These are phyloP conservation scores for Orcinus orca DNA, from an alignment of 2,113 vertebrate species.

Conservation along the genomic window DNA sequence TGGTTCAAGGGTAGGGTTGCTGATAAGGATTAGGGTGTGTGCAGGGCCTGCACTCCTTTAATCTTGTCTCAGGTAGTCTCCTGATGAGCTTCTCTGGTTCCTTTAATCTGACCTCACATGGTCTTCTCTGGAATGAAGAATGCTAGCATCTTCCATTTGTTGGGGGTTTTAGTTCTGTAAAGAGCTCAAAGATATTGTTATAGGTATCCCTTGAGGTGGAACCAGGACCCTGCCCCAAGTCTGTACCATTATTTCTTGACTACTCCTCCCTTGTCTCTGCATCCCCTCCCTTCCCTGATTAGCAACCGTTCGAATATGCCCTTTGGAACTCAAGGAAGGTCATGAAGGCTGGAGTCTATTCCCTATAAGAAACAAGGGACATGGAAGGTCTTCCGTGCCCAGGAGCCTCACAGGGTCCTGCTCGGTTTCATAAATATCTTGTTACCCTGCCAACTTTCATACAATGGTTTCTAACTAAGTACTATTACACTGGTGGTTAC, in stretches of 20 bases:
- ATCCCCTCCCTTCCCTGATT: neutral
- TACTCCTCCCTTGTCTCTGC: neutral
- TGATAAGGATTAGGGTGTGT: neutral
- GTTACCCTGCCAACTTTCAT: neutral
- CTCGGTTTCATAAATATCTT: neutral
- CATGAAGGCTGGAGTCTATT: neutral
- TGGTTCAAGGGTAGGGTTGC: neutral
- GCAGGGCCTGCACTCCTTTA: neutral
- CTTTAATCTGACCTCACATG: neutral
- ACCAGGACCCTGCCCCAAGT: neutral
- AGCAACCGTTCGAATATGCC: neutral
- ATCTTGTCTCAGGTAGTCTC: neutral
- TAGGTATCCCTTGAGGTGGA: neutral
- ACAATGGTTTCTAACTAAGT: conserved; percentile 7
- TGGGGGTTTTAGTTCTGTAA: neutral
- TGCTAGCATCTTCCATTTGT: neutral
- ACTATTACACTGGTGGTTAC: neutral
- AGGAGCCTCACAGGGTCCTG: neutral
- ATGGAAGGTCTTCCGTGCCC: neutral
- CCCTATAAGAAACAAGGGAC: neutral
- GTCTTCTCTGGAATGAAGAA: neutral
- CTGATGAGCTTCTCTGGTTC: neutral
- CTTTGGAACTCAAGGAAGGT: neutral
- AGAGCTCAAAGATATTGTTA: neutral
- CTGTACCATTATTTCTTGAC: neutral